Percentiles rank a stretch among this genome's conserved stretches.
Evolutionary conservation across 2,113 vertebrate genomes (phyloP).

Genomic region (Rhadina sibilatrix): DNA sequence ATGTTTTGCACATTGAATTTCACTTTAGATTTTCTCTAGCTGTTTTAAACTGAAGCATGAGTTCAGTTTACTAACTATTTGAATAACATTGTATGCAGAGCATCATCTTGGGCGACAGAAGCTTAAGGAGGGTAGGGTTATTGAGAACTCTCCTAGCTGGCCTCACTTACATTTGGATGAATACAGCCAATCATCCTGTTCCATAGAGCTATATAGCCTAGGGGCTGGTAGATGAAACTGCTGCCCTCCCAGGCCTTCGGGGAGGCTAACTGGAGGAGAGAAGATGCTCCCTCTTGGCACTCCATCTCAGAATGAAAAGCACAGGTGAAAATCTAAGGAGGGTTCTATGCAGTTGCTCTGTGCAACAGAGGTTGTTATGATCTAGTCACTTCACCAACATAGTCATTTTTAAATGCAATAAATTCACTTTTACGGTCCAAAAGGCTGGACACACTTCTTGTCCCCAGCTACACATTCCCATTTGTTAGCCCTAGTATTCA

Average conservation of each 20-base stretch:
- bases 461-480: neutral
- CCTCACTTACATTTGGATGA: neutral
- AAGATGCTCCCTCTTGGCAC: neutral
- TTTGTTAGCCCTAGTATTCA: neutral
- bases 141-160: neutral
- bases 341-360: neutral
- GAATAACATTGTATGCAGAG: neutral
- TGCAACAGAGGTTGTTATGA: neutral
- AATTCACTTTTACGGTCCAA: neutral
- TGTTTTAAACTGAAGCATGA: neutral
- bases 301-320: neutral
- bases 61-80: neutral
- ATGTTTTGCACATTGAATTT: slow-evolving; percentile 49
- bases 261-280: neutral
- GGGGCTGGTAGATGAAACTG: neutral
- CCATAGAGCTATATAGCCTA: neutral
- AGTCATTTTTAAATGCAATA: neutral
- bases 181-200: neutral
- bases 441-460: neutral
- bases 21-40: slow-evolving; percentile 46
- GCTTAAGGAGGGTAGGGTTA: neutral
- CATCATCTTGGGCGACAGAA: neutral
- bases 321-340: neutral
- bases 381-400: neutral
- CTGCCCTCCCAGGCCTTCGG: neutral